Evolutionary conservation across 2,113 vertebrate species (phyloP), one percentile per base, ranked within the genome.

Genomic region (Ranitomeya variabilis): DNA sequence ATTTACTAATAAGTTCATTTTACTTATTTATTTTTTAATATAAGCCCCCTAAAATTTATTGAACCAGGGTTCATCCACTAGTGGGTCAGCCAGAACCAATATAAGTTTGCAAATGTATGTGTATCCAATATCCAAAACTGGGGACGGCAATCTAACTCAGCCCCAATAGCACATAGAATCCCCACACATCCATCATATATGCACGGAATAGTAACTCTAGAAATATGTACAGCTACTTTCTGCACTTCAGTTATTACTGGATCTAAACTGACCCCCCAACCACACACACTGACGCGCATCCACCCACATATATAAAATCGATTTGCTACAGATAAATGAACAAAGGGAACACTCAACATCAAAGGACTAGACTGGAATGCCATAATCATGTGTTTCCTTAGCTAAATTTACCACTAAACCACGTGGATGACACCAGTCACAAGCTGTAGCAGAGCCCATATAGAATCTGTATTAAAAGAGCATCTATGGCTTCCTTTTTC

Each of bases 261-360:
- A 21, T 23, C 6, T 57, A 79, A 57, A 21, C 23, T 57, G 77
- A 57, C 21, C 80, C 37, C 23, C 12, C 57, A 26, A 81, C 55
- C 60, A 45, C 31, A 66, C 26, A 62, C 51, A 83, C 26, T 21
- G 19, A 76, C 37, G 19, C 14, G 45, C 45, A 64, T 66, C 60
- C 80, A 83, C 59, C 57, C 80, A 66, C 80, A 66, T 19, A 83
- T 66, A 37, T 3, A 37, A 83, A 62, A 51, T 62, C 21, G 31
- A 62, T 66, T 37, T 51, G 23, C 80, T 59, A 83, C 60, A 83
- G 80, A 83, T 62, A 83, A 64, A 64, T 64, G 80, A 57, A 80
- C 78, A 80, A 80, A 80, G 60, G 78, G 78, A 59, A 80, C 78
- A 59, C n/a, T 80, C 54, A 59, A 60, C 54, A 59, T 80, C 78